Base-by-base conservation (phyloP, 2,888 invertebrate species). In the Molorchus minor region DNA sequence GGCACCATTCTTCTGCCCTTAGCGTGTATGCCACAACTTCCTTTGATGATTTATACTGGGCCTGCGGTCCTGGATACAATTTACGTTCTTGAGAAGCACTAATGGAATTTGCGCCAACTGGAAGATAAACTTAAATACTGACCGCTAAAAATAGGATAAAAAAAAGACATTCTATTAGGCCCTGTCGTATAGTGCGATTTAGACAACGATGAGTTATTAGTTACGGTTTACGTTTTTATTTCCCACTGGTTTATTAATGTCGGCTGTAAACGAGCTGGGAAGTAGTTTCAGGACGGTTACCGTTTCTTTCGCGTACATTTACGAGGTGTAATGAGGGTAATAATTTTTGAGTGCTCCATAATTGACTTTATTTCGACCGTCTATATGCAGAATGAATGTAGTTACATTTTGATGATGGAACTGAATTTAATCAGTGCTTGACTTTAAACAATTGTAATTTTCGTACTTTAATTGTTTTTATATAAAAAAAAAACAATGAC, bases 151-250 rank as follows among this genome's bases (percentile, higher is more conserved):
- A 20, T 20, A 20, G 7, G 20, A 21, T 12, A 12, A 1, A 43
- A 43, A 3, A 35, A 21, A 43, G 3, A 43, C 20, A 43, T 43
- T 21, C 20, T 21, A 43, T 43, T 43, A 21, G 12, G 21, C n/a
- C 21, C 7, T 29, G 16, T 29, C 44, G 44, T 10, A 45, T 21
- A 45, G 1, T 20, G 44, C 29, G 29, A 15, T 45, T 16, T 15
- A 45, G 44, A 30, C 16, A 45, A 29, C 12, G 4, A 13, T 15
- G 44, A 45, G 16, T 30, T 45, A 30, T 45, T 1, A 20, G 4
- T 16, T 30, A 45, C 8, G 29, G 29, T 45, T 45, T 12, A 15
- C 13, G 29, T n/a, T n/a, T n/a, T 29, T 45, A 45, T 45, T 45
- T 45, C 15, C 12, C 29, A 45, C 44, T 15, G 8, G 10, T 2